A percentile compares a stretch with the other conserved stretches of the same genome.
These are phyloP conservation scores for Colistium nudipinnis DNA, from an alignment of 2,113 vertebrate species.

Conservation along the genomic window DNA sequence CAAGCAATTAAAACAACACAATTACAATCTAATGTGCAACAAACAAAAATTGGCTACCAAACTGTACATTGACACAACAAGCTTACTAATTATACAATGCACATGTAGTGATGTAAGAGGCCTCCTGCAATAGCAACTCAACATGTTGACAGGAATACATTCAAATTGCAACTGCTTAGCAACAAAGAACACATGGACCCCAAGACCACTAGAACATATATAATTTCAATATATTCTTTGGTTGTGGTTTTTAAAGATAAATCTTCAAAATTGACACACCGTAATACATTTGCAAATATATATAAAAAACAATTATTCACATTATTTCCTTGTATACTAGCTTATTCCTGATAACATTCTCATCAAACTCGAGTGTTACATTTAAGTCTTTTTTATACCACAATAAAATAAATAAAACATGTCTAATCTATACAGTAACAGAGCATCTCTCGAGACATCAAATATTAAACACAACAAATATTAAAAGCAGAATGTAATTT, in stretches of 20 bases:
- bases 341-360: not conserved
- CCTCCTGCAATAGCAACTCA: not conserved
- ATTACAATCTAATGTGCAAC: too few relatives aligned
- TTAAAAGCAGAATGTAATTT: too few relatives aligned
- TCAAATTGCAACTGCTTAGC: not conserved
- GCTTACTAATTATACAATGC: too few relatives aligned
- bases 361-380: not conserved
- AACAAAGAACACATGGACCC: not conserved
- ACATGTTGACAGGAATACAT: not conserved
- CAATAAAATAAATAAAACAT: not conserved
- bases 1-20: too few relatives aligned
- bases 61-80: conserved; percentile 1
- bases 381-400: not conserved
- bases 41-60: not conserved
- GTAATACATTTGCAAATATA: not conserved
- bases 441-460: too few relatives aligned
- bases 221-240: not conserved
- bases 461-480: too few relatives aligned
- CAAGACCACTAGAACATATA: not conserved
- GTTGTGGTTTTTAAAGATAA: not conserved
- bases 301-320: not conserved
- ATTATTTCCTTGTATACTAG: not conserved
- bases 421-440: not conserved
- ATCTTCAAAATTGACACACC: not conserved
- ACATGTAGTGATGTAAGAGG: not conserved